Conservation (phyloP, 2,113 vertebrate genomes). For the Madoqua kirkii region DNA sequence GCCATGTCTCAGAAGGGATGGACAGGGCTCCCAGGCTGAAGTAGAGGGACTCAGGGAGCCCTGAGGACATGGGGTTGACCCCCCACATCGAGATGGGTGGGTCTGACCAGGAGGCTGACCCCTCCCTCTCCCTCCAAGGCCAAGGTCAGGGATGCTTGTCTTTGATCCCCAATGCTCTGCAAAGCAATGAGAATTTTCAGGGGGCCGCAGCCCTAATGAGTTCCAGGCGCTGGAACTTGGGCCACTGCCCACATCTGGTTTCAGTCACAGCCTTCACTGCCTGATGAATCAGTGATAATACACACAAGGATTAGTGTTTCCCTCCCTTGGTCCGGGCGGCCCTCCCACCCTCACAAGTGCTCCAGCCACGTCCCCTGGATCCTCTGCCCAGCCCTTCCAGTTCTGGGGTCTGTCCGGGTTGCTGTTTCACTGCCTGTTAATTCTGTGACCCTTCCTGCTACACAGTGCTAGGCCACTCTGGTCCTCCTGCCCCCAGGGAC, state of each 20-base stretch:
- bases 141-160: background rate
- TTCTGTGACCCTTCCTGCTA: background rate
- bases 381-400: background rate
- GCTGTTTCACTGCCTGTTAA: background rate
- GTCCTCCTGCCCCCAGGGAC: background rate
- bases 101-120: background rate
- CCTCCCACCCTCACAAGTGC: conserved; percentile 24
- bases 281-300: conserved; percentile 85
- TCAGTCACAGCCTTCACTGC: conserved; percentile 83
- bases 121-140: background rate
- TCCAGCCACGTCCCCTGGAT: background rate
- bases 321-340: conserved; percentile 60
- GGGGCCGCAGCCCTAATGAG: conserved; percentile 82
- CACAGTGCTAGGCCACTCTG: fast-evolving
- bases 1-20: background rate
- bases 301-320: conserved; percentile 80
- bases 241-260: conserved; percentile 92
- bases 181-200: conserved; percentile 69
- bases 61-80: background rate
- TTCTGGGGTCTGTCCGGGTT: background rate
- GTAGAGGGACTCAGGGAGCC: background rate
- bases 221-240: conserved; percentile 88
- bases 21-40: background rate
- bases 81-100: background rate
- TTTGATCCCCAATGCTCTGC: conserved; percentile 48